phyloP scores from a whole-genome alignment of 2,113 vertebrate species.

The Tiliqua scincoides region DNA sequence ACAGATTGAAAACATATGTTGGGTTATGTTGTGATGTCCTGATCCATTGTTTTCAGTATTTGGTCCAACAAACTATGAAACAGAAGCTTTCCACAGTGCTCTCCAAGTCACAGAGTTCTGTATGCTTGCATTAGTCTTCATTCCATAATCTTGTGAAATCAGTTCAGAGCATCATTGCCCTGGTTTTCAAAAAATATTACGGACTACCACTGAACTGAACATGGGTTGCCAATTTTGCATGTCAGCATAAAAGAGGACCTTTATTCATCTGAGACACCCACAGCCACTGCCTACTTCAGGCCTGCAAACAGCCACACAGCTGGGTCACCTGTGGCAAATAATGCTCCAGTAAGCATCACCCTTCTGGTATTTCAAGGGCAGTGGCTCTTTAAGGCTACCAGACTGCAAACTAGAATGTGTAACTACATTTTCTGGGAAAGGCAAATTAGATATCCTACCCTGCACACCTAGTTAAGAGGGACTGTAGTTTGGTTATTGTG shows the following conservation, averaged over 20 bases:
- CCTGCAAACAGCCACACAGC: neutral
- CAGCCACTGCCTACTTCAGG: conserved; percentile 21
- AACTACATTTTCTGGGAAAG: neutral
- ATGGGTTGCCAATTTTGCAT: conserved; percentile 30
- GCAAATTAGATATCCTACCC: neutral
- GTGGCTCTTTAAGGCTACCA: neutral
- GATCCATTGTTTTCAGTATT: conserved; percentile 20
- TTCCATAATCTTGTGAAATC: neutral
- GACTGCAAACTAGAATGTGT: neutral
- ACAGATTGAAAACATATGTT: conserved; percentile 23
- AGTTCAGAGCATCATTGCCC: conserved; percentile 10
- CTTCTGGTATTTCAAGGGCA: too few relatives aligned
- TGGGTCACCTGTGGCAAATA: too few relatives aligned
- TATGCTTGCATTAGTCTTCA: neutral
- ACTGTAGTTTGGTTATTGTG: neutral
- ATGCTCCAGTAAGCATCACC: too few relatives aligned
- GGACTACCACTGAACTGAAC: conserved; percentile 19
- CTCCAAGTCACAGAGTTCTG: neutral
- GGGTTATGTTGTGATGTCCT: conserved; percentile 16
- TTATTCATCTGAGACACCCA: neutral
- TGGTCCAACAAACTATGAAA: conserved; percentile 21
- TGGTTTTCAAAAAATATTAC: conserved; percentile 21
- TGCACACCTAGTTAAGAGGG: neutral
- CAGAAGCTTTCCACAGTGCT: neutral
- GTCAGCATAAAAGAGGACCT: conserved; percentile 1